Evolutionary conservation across 2,888 invertebrate species (phyloP).

Genomic region (Platycheirus albimanus): DNA sequence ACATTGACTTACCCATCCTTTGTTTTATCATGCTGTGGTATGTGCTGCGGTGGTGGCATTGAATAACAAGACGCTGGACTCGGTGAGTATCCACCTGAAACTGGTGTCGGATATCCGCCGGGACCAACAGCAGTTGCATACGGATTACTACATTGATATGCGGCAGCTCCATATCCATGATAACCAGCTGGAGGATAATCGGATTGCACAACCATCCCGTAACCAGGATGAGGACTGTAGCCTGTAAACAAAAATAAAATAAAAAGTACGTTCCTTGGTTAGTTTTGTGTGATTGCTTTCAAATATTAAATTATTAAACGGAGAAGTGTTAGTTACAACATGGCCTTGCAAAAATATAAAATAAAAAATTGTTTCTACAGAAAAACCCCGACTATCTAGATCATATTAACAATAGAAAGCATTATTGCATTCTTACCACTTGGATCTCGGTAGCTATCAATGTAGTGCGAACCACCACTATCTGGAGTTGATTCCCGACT

Average conservation of each 20-base stretch:
- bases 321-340: background rate
- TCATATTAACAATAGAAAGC: too few species aligned
- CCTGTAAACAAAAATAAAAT: conserved; percentile 83
- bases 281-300: background rate
- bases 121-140: conserved; percentile 83
- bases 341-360: too few species aligned
- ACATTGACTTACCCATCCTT: conserved; percentile 82
- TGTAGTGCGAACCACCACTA: conserved; percentile 94
- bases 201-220: conserved; percentile 90
- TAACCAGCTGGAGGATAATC: conserved; percentile 91
- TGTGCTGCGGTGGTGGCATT: conserved; percentile 93
- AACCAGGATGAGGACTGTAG: conserved; percentile 93
- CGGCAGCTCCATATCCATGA: conserved; percentile 87
- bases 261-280: conserved; percentile 9
- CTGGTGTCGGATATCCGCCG: conserved; percentile 87
- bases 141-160: conserved; percentile 84
- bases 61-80: conserved; percentile 89
- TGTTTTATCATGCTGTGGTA: conserved; percentile 89
- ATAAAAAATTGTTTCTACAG: too few species aligned
- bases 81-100: conserved; percentile 88
- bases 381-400: too few species aligned
- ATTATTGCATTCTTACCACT: conserved; percentile 86
- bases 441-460: conserved; percentile 93
- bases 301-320: background rate
- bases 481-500: conserved; percentile 95